Conservation (phyloP, 2,113 vertebrate genomes). For the Nanger granti region DNA sequence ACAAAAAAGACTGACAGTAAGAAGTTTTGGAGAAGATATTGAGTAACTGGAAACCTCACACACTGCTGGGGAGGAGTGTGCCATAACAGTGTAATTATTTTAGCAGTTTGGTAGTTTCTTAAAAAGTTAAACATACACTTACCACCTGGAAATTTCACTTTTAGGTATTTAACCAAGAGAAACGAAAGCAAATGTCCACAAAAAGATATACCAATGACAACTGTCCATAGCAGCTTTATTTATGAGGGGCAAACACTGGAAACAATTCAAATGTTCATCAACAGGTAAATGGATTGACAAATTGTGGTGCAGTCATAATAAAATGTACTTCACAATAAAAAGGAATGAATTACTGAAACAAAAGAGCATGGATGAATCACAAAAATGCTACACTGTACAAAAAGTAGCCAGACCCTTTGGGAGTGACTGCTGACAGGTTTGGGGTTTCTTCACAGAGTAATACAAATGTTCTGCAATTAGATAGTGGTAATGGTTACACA, state of each 20-base stretch:
- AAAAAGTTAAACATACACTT: neutral
- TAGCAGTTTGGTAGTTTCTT: neutral
- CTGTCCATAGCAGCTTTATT: neutral
- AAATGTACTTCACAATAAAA: neutral
- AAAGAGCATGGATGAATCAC: neutral
- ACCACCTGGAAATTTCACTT: neutral
- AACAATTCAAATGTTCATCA: neutral
- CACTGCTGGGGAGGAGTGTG: neutral
- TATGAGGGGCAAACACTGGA: neutral
- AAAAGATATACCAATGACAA: neutral
- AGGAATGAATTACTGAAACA: neutral
- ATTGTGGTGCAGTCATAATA: neutral
- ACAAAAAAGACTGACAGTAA: neutral
- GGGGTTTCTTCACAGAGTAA: neutral
- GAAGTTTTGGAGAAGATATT: neutral
- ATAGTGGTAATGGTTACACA: neutral
- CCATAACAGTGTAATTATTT: neutral
- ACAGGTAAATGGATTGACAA: neutral
- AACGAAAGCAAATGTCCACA: neutral
- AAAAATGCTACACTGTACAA: neutral
- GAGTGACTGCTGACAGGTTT: neutral
- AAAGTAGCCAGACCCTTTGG: neutral
- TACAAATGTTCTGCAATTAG: neutral
- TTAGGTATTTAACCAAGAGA: neutral
- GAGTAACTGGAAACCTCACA: neutral